Percentiles rank a stretch among this genome's conserved stretches.
These are phyloP conservation scores for Trypoxylon attenuatum DNA, from an alignment of 2,888 invertebrate species.

Conservation along the genomic window DNA sequence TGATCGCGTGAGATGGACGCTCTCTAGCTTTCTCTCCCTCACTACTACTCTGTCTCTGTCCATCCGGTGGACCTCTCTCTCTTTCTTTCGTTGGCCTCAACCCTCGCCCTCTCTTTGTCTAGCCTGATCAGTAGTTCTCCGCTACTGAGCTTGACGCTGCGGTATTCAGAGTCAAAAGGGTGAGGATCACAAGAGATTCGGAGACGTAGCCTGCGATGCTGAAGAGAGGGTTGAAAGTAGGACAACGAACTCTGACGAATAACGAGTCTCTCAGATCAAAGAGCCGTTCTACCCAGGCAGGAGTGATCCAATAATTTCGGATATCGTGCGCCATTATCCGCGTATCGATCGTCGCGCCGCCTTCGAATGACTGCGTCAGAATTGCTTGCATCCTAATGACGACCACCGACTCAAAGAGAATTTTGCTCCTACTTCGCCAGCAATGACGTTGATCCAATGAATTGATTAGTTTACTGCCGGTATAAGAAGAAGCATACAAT, in stretches of 20 bases:
- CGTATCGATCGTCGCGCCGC: constrained; percentile 26
- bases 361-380: constrained; percentile 22
- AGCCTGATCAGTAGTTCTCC: background rate
- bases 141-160: constrained; percentile 1
- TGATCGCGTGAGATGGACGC: constrained; percentile 54
- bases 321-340: constrained; percentile 36
- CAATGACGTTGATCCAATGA: background rate
- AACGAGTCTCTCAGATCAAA: constrained; percentile 53
- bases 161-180: constrained; percentile 19
- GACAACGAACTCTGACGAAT: constrained; percentile 49
- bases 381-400: constrained; percentile 12
- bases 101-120: constrained; percentile 7
- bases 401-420: constrained; percentile 2
- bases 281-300: constrained; percentile 19
- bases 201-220: constrained; percentile 16
- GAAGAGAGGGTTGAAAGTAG: constrained; percentile 58
- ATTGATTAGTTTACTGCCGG: too few relatives aligned
- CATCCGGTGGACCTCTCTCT: constrained; percentile 14
- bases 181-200: constrained; percentile 22
- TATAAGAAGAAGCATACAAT: too few relatives aligned
- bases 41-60: constrained; percentile 7
- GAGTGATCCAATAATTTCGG: constrained; percentile 37
- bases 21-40: constrained; percentile 26
- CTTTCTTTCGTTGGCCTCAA: too few relatives aligned
- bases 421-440: background rate